Evolutionary conservation across 1,140 invertebrate species (phyloP), one percentile per base, ranked within the genome.

Genomic region (Helicoverpa armigera): DNA sequence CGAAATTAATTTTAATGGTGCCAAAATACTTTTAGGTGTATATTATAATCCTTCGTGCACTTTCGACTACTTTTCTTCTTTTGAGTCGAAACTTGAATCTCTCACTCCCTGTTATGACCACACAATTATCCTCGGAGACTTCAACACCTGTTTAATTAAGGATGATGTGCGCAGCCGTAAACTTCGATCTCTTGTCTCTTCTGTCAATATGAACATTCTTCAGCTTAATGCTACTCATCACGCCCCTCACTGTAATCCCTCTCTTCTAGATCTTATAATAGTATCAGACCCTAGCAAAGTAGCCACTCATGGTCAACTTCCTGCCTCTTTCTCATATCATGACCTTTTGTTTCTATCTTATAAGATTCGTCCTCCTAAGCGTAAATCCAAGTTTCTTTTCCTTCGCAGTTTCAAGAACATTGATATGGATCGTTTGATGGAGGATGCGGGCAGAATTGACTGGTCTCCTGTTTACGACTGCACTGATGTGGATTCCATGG

Each of bases 361-460:
- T 13, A 61, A 31, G 12, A 61, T 31, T 14, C 23, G 60, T 23
- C 23, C 60, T 0, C 60, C 60, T 61, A 61, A 61, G 18, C 60
- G 23, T 11, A 61, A 61, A 16, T 18, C 60, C 11, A 61, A 61
- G 29, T 61, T 61, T 61, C 18, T 61, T 13, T 31, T 61, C n/a
- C 60, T 61, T 61, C 12, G 60, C 23, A 61, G 60, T 31, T 61
- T 61, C 29, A 31, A 61, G n/a, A 31, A 61, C 56, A 60, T 60
- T 60, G 56, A 60, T 60, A 18, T 60, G 60, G 3, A 61, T 13
- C 23, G 60, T 61, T 61, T 31, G 23, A 61, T 18, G 13, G 60
- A 9, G 10, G 60, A 61, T 31, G 60, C 60, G 23, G 60, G 10
- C 12, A 13, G 9, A 4, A 61, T 61, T 31, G 60, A 61, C 11